These are phyloP conservation scores for Malacoraja senta DNA, from an alignment of 2,797 vertebrate species.

Conservation along the genomic window DNA sequence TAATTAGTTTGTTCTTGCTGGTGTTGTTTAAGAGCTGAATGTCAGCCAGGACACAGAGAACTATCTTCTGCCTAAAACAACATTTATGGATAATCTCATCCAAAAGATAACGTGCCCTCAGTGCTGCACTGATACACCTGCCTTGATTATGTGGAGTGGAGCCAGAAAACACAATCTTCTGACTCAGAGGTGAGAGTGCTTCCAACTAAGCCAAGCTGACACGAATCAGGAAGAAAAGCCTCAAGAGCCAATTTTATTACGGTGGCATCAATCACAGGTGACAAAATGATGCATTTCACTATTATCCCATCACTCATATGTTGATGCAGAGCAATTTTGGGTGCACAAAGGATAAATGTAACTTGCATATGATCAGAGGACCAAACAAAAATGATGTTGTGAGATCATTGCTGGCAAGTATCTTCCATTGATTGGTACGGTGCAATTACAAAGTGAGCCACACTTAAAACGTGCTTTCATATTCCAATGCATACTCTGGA, in stretches of 20 bases:
- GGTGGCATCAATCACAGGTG: neutral
- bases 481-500: neutral
- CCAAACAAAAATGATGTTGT: neutral
- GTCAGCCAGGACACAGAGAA: neutral
- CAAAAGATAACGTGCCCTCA: neutral
- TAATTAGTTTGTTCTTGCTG: constrained; percentile 6
- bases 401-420: neutral
- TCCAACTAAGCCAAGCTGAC: neutral
- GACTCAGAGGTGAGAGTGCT: neutral
- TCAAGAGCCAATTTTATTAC: constrained; percentile 2
- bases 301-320: neutral
- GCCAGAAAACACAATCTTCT: neutral
- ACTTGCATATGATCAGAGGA: neutral
- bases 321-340: neutral
- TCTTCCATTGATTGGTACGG: neutral
- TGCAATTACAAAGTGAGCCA: neutral
- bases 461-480: neutral
- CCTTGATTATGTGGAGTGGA: neutral
- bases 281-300: neutral
- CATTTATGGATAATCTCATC: neutral
- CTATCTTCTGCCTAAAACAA: neutral
- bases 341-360: neutral
- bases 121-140: neutral
- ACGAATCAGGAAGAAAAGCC: neutral
- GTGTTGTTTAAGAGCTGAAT: neutral